phyloP scores from a whole-genome alignment of 2,113 vertebrate species.

The Jaculus jaculus region DNA sequence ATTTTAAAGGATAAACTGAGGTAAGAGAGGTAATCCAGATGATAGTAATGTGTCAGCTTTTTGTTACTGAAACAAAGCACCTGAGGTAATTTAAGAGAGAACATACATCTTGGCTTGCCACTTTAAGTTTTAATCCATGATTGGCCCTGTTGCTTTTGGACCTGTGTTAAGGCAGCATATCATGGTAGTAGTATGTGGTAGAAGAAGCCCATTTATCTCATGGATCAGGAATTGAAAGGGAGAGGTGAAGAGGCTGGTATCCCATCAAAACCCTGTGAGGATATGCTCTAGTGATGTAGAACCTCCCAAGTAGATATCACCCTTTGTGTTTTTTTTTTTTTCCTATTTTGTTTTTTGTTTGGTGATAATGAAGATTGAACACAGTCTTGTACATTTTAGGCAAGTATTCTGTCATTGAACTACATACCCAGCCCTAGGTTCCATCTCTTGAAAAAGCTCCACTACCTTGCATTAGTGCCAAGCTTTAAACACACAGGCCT shows the following conservation, averaged over 20 bases:
- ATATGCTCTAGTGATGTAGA: background rate
- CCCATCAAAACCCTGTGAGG: background rate
- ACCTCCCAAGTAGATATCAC: background rate
- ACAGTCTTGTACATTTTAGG: background rate
- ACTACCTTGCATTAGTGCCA: background rate
- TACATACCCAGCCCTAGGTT: background rate
- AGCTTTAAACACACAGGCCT: background rate
- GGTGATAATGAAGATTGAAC: background rate
- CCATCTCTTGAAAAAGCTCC: no score
- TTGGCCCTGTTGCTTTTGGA: background rate
- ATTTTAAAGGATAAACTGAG: background rate
- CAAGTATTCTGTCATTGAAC: background rate
- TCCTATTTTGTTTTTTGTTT: background rate
- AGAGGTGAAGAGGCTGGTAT: background rate
- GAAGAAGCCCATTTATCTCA: background rate
- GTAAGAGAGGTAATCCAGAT: background rate
- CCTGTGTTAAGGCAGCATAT: background rate
- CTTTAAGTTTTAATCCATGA: background rate
- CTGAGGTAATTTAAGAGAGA: background rate
- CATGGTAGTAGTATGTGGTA: background rate
- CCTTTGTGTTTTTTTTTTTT: background rate
- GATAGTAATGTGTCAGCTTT: background rate
- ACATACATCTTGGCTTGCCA: background rate
- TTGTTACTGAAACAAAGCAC: background rate
- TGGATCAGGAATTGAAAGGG: background rate